Evolutionary conservation across 1,140 invertebrate species (phyloP).

Genomic region (Popillia japonica): DNA sequence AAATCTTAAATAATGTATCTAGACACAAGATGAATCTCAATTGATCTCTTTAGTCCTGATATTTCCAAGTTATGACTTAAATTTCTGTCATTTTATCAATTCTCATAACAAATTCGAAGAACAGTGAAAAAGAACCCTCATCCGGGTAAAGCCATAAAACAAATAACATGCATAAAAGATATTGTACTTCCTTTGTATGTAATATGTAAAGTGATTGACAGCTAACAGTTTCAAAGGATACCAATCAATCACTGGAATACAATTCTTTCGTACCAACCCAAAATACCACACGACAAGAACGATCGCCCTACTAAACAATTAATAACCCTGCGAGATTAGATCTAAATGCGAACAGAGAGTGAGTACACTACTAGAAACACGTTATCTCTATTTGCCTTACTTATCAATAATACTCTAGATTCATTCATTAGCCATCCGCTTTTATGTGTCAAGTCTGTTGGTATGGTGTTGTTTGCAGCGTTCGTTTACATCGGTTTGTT

Average conservation of each 20-base stretch:
- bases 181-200: neutral
- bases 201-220: neutral
- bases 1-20: neutral
- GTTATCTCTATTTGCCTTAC: conserved; percentile 11
- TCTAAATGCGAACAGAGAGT: neutral
- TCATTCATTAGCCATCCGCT: conserved; percentile 4
- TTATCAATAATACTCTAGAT: conserved; percentile 6
- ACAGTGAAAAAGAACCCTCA: neutral
- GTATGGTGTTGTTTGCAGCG: conserved; percentile 8
- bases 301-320: neutral
- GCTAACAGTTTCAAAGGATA: neutral
- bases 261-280: neutral
- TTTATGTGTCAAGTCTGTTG: conserved; percentile 9
- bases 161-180: neutral
- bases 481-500: conserved; percentile 15
- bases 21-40: neutral
- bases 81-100: neutral
- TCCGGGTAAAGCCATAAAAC: neutral
- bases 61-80: neutral
- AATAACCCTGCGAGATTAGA: conserved; percentile 5
- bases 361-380: conserved; percentile 3
- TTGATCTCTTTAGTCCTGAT: neutral
- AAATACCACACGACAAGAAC: conserved; percentile 8
- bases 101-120: neutral
- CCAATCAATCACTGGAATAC: neutral